These are phyloP conservation scores for Babyrousa celebensis DNA, from an alignment of 2,797 vertebrate species.

Conservation along the genomic window DNA sequence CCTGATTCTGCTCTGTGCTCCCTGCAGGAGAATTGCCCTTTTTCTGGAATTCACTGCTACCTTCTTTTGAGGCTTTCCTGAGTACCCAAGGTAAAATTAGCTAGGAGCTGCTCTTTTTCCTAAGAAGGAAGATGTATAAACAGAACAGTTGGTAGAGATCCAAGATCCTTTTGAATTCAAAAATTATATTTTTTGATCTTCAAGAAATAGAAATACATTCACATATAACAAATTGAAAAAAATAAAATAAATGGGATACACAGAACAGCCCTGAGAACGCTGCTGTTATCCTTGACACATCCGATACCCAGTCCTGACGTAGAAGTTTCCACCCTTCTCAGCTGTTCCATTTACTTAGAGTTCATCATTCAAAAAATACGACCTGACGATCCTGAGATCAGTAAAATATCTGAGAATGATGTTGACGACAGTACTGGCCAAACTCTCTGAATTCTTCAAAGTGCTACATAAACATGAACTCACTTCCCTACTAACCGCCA, in stretches of 20 bases:
- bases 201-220: slow-evolving; percentile 33
- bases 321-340: background rate
- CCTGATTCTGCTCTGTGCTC: background rate
- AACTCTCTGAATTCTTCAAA: background rate
- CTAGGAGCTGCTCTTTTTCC: background rate
- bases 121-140: background rate
- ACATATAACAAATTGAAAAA: slow-evolving; percentile 1
- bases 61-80: background rate
- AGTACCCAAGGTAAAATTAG: background rate
- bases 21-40: background rate
- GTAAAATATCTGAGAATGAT: background rate
- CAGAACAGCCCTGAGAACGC: background rate
- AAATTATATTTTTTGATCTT: background rate
- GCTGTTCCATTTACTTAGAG: background rate
- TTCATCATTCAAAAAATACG: background rate
- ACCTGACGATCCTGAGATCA: background rate
- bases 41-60: background rate
- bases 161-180: slow-evolving; percentile 12
- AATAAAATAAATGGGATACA: background rate
- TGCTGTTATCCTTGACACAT: background rate
- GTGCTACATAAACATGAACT: background rate
- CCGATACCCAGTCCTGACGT: background rate
- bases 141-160: background rate
- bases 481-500: background rate
- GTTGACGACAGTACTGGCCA: background rate